Evolutionary conservation across 2,113 vertebrate species (phyloP).

Genomic region (Pavo muticus): DNA sequence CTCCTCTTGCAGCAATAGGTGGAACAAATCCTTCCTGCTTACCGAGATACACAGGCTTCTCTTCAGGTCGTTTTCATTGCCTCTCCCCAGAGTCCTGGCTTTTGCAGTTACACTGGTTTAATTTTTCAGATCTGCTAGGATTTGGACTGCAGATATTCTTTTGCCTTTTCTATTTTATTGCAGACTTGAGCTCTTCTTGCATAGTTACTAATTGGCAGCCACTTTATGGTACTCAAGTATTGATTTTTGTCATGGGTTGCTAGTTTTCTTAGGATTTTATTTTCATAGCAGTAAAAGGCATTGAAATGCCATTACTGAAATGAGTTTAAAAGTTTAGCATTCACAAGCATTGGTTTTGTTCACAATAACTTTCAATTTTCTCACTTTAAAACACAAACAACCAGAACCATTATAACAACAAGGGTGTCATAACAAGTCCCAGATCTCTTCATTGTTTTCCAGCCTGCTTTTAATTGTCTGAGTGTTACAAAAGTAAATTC

Average conservation of each 20-base stretch:
- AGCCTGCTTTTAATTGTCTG: conserved; percentile 63
- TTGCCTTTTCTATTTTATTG: conserved; percentile 30
- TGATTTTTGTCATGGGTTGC: neutral
- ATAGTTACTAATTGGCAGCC: conserved; percentile 15
- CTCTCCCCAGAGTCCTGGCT: neutral
- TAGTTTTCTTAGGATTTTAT: neutral
- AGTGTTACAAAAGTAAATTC: conserved; percentile 48
- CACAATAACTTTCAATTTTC: conserved; percentile 60
- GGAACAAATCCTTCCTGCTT: conserved; percentile 27
- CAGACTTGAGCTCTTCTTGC: conserved; percentile 37
- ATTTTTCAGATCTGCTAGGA: conserved; percentile 36
- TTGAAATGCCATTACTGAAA: neutral
- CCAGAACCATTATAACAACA: conserved; percentile 30
- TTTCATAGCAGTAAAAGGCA: conserved; percentile 1
- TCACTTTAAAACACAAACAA: conserved; percentile 49
- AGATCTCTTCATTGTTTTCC: conserved; percentile 40
- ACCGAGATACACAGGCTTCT: neutral
- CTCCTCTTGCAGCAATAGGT: neutral
- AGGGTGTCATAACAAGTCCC: conserved; percentile 43
- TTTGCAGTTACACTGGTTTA: conserved; percentile 26
- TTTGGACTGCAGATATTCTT: conserved; percentile 23
- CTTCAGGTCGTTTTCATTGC: neutral
- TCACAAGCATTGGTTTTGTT: conserved; percentile 25
- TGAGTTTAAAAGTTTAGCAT: conserved; percentile 27
- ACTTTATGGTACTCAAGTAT: conserved; percentile 8